These are phyloP conservation scores for Galago senegalensis DNA, from an alignment of 2,797 vertebrate species.

Conservation along the genomic window DNA sequence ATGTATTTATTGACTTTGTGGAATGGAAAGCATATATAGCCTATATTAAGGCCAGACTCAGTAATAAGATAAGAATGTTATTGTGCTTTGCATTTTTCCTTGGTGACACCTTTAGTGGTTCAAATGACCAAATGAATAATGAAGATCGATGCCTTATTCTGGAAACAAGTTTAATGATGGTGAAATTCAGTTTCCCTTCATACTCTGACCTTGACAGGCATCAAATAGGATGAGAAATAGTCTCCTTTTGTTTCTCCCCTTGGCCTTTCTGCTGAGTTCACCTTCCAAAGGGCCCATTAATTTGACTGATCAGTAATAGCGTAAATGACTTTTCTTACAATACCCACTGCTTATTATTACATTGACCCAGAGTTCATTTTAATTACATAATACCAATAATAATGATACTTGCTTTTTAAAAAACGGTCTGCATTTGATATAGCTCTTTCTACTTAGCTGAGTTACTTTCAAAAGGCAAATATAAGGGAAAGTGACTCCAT, in stretches of 20 bases:
- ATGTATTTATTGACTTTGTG: background rate
- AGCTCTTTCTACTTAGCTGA: conserved; percentile 68
- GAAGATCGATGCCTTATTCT: conserved; percentile 33
- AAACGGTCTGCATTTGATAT: conserved; percentile 67
- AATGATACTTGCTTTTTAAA: conserved; percentile 53
- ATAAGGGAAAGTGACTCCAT: conserved; percentile 41
- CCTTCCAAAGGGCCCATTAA: conserved; percentile 51
- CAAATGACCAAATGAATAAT: conserved; percentile 38
- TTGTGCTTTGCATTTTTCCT: background rate
- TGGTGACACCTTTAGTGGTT: conserved; percentile 41
- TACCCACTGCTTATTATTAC: conserved; percentile 61
- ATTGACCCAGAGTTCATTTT: conserved; percentile 65
- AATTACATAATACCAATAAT: conserved; percentile 69
- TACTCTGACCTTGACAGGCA: background rate
- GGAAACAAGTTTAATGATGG: conserved; percentile 26
- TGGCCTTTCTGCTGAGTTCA: conserved; percentile 46
- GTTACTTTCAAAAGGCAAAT: conserved; percentile 77
- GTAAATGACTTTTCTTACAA: conserved; percentile 43
- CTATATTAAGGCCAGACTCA: background rate
- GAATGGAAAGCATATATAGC: background rate
- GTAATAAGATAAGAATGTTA: background rate
- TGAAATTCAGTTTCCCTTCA: conserved; percentile 35
- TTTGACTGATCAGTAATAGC: conserved; percentile 55
- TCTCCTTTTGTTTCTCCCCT: conserved; percentile 10
- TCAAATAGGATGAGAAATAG: conserved; percentile 12